A percentile compares a stretch with the other conserved stretches of the same genome.
Conservation (phyloP, 92 coral and sea anemone genomes). For the Palythoa heliodiscus region DNA sequence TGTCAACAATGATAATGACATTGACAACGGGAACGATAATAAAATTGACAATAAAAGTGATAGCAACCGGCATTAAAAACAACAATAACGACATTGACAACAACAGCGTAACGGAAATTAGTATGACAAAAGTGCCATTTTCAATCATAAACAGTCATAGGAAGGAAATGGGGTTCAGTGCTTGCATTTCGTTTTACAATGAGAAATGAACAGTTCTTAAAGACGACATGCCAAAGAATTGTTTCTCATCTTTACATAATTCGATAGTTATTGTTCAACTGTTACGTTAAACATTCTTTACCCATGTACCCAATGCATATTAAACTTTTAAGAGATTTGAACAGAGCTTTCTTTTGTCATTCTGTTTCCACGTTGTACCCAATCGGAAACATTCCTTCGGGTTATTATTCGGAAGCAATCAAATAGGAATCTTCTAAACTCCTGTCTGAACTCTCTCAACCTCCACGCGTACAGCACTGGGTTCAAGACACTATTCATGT, state of each 20-base stretch:
- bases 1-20: too few species aligned
- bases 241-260: not conserved
- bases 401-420: constrained; percentile 6
- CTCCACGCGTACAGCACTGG: constrained; percentile 69
- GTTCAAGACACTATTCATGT: constrained; percentile 53
- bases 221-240: not conserved
- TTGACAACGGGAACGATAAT: too few species aligned
- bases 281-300: not conserved
- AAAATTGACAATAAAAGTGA: too few species aligned
- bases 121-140: not conserved
- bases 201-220: not conserved
- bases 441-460: constrained; percentile 56
- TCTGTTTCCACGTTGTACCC: not conserved
- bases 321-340: not conserved
- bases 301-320: not conserved
- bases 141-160: not conserved
- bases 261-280: not conserved
- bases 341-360: not conserved
- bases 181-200: not conserved
- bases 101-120: not conserved
- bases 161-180: not conserved
- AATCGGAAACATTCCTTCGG: not conserved
- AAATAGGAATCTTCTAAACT: constrained; percentile 27
- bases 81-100: not conserved
- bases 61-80: not conserved